These are phyloP conservation scores for Cryptotis parvus DNA, from an alignment of 2,113 vertebrate species.

Conservation along the genomic window DNA sequence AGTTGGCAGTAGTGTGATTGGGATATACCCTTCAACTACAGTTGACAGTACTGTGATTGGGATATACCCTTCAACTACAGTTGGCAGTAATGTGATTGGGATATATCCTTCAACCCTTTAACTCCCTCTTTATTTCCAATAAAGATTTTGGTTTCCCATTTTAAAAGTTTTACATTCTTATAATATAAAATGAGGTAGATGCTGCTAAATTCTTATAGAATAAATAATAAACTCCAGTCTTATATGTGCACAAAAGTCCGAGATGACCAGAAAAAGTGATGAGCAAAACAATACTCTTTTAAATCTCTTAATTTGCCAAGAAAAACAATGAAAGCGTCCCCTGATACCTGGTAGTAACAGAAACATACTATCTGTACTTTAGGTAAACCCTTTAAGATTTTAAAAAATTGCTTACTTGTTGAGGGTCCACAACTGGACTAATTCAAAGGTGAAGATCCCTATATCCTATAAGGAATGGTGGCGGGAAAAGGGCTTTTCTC, in stretches of 20 bases:
- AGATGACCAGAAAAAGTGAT: neutral
- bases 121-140: constrained; percentile 1
- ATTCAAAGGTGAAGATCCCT: neutral
- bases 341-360: neutral
- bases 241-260: neutral
- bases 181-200: neutral
- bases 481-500: neutral
- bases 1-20: no score
- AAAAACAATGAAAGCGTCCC: neutral
- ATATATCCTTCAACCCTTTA: no score
- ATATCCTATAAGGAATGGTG: neutral
- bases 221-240: neutral
- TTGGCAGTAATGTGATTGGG: no score
- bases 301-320: neutral
- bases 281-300: neutral
- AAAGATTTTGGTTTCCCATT: constrained; percentile 8
- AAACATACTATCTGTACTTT: neutral
- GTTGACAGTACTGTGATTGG: no score
- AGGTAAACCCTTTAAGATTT: neutral
- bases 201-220: neutral
- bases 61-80: no score
- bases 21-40: no score
- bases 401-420: neutral
- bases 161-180: neutral
- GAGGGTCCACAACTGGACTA: neutral